phyloP scores from a whole-genome alignment of 1,140 invertebrate species.

The Formica exsecta region DNA sequence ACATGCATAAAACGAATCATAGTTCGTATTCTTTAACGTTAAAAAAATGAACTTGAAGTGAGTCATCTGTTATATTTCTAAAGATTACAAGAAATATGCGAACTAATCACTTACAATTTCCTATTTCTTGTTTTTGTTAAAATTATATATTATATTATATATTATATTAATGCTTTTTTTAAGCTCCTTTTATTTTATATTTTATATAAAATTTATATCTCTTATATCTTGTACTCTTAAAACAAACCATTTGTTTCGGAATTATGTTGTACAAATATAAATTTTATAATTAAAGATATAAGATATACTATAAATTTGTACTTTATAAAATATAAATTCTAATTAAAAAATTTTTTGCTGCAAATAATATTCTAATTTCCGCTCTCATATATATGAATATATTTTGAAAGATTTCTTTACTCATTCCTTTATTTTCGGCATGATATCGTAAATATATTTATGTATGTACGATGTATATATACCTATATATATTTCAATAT shows the following conservation, averaged over 20 bases:
- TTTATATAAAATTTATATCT: too few species aligned
- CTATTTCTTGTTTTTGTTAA: background rate
- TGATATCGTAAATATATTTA: background rate
- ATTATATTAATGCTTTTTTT: background rate
- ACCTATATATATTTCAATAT: background rate
- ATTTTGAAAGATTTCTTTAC: background rate
- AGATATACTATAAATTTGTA: background rate
- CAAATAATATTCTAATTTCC: background rate
- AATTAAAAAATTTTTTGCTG: background rate
- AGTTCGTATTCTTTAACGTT: slow-evolving; percentile 16
- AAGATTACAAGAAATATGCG: background rate
- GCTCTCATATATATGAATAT: background rate
- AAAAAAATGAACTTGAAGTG: background rate
- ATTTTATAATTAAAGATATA: background rate
- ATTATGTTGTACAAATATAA: background rate
- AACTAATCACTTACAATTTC: background rate
- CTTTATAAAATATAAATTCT: background rate
- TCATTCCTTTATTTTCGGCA: background rate
- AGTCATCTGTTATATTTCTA: background rate
- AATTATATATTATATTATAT: too few species aligned
- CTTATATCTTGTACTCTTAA: too few species aligned
- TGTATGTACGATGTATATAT: background rate
- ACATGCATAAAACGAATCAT: background rate
- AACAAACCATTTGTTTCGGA: background rate
- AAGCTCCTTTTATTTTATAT: background rate